A percentile compares a stretch with the other conserved stretches of the same genome.
phyloP scores from a whole-genome alignment of 2,797 vertebrate species.

The Pogoniulus pusillus region DNA sequence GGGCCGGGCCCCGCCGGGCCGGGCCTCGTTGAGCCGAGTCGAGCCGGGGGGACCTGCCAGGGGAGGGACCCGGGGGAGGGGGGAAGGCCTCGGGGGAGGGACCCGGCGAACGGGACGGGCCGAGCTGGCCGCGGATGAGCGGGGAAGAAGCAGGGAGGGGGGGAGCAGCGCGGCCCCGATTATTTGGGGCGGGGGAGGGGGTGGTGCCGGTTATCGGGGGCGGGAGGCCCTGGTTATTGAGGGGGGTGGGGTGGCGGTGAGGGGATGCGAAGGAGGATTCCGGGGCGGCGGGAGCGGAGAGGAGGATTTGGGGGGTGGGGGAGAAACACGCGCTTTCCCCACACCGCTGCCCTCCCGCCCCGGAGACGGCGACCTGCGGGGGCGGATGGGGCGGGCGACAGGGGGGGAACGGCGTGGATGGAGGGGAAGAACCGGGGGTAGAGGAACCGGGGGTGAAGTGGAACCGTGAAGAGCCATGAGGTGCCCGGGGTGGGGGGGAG shows the following conservation, averaged over 20 bases:
- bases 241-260: not conserved
- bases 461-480: too few relatives aligned
- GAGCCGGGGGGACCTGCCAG: constrained; percentile 71
- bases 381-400: not conserved
- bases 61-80: constrained; percentile 69
- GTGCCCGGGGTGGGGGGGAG: too few relatives aligned
- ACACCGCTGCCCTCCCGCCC: not conserved
- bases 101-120: not conserved
- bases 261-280: not conserved
- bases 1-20: constrained; percentile 59
- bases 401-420: too few relatives aligned
- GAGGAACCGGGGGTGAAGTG: too few relatives aligned
- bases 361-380: not conserved
- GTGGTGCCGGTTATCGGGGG: too few relatives aligned
- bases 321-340: too few relatives aligned
- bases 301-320: not conserved
- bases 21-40: constrained; percentile 53
- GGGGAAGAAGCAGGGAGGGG: not conserved
- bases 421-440: too few relatives aligned
- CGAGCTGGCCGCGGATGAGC: too few relatives aligned
- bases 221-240: too few relatives aligned
- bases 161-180: not conserved
- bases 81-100: constrained; percentile 67
- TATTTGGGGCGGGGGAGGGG: too few relatives aligned
- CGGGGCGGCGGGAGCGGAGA: not conserved